Base-by-base conservation (phyloP, 2,797 vertebrate genomes). In the Ispidina picta region DNA sequence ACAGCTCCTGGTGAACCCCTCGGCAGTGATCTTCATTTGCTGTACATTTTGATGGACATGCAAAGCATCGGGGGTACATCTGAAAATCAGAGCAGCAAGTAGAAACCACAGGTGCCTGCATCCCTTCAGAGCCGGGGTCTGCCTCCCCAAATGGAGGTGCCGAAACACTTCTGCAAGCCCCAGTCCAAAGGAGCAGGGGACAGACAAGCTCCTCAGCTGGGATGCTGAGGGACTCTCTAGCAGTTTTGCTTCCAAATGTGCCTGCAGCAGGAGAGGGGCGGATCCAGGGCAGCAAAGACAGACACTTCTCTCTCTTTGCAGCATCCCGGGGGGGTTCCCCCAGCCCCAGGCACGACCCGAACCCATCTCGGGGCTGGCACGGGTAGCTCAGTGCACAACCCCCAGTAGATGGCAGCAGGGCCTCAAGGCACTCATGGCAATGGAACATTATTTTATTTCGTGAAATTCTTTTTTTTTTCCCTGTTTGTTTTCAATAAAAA, bases 371-470 rank as follows among this genome's bases (percentile, higher is more conserved):
- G 52, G 21, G 35, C 64, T 23, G 69, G 35, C 1, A 0, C 26
- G 0, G 25, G 10, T 12, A 9, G 7, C 29, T 77, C 11, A 1
- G 25, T 12, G 9, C 33, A 17, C 29, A 0, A 29, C 12, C 6
- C 62, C 95, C 96, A 7, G 94, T 43, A 96, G 96, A 72, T 96
- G 96, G 92, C 92, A 97, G 95, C 78, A 90, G 84, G 91, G 51
- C 49, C 86, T 87, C 77, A 69, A 74, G 12, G 10, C n/a, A n/a
- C n/a, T n/a, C n/a, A n/a, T 16, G 29, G 5, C 75, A 5, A 0
- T 0, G 25, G 6, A 7, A 2, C 48, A 25, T 25, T 5, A 49
- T 4, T 41, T 51, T 16, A 46, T 20, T 28, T 7, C 23, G 26
- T 17, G 14, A 51, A 26, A 19, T 18, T 52, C 6, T 1, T 15